Evolutionary conservation across 2,797 vertebrate genomes (phyloP).

Genomic region (Melanitta fusca): DNA sequence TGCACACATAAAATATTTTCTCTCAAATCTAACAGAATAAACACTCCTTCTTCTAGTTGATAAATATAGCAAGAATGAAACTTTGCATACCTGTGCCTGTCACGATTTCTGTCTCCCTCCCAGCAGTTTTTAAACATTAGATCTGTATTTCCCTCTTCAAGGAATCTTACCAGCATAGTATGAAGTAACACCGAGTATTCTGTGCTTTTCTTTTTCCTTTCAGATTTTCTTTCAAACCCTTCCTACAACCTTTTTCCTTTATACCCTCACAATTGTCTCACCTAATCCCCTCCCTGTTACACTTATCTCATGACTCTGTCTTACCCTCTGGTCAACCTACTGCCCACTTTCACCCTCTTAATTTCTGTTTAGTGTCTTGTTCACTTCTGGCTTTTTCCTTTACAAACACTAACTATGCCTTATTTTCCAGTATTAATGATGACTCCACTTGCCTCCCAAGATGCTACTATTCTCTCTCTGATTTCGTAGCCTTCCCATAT

Average conservation of each 20-base stretch:
- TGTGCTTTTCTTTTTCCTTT: neutral
- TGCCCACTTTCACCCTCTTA: neutral
- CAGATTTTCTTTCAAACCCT: neutral
- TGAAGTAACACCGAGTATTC: neutral
- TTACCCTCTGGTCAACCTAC: neutral
- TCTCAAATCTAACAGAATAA: neutral
- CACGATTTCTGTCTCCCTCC: neutral
- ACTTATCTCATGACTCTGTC: neutral
- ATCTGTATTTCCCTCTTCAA: neutral
- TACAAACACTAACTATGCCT: neutral
- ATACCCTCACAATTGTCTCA: neutral
- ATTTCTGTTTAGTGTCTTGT: neutral
- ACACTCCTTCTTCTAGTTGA: neutral
- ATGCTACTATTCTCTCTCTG: neutral
- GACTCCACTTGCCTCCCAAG: neutral
- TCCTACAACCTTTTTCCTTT: neutral
- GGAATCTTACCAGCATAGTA: neutral
- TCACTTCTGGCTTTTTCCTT: neutral
- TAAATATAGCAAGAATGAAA: neutral
- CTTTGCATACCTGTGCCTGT: neutral
- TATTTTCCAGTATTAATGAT: neutral
- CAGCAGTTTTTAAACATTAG: neutral
- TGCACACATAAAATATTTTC: neutral
- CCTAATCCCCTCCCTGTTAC: neutral
- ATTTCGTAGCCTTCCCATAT: neutral